Base-by-base conservation (phyloP, 2,797 vertebrate genomes). In the Petrocephalus schoutedeni region DNA sequence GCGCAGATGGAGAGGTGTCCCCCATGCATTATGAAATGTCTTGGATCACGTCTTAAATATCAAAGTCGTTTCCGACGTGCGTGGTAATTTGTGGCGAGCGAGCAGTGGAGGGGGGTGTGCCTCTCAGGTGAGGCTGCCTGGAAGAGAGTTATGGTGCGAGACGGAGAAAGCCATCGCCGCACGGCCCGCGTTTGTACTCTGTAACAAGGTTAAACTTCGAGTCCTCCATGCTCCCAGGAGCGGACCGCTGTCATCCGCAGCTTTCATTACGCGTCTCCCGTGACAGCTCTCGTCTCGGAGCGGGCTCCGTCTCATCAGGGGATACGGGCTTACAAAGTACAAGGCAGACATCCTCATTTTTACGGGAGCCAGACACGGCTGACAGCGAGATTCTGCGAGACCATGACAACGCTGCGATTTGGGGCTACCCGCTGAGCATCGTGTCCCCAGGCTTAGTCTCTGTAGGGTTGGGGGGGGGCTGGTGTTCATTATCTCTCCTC, bases 321-420 rank as follows among this genome's bases (percentile, higher is more conserved):
- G 6, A 90, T 19, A 87, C 41, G 74, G 80, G 77, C 58, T 89
- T 80, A 82, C 58, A 89, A 59, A 36, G 32, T 84, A 82, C 82
- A 16, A 80, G 89, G 80, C 88, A 45, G 87, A 86, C 86, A 86
- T 88, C 82, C 86, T 88, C 85, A 59, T 87, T 88, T 88, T 87
- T 61, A 89, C 74, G 71, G 88, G 89, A 90, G 87, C 87, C 83
- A 90, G 87, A 90, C 67, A 54, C 56, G 64, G 49, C 88, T 74
- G 80, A 82, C 32, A 86, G 71, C 67, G 85, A 89, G 86, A 86
- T 90, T 89, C 89, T 89, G 89, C 89, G 89, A 88, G 83, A 86
- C 85, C 88, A 90, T 90, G 87, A 88, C 90, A 91, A 89, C 88
- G 74, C 45, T 45, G 56, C 51, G 56, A 89, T 90, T 89, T 61